phyloP scores from a whole-genome alignment of 2,888 invertebrate genomes.

The Lycaena phlaeas region DNA sequence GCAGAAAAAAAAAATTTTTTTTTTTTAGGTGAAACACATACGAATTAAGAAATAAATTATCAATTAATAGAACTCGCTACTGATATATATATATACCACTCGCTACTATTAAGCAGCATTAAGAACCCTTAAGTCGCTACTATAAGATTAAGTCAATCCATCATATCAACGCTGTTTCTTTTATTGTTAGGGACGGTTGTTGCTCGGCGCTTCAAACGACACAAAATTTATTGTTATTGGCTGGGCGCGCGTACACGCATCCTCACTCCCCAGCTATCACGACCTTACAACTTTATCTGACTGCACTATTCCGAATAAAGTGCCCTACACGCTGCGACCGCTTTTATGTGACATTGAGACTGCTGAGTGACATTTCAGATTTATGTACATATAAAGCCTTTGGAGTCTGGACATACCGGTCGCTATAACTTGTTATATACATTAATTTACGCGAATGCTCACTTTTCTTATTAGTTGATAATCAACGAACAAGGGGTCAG shows the following conservation, averaged over 20 bases:
- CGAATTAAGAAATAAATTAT: no score
- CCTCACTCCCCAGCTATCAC: constrained; percentile 70
- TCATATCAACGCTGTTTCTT: constrained; percentile 1
- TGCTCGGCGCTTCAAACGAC: constrained; percentile 62
- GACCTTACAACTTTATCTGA: constrained; percentile 63
- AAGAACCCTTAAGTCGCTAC: no score
- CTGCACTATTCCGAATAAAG: constrained; percentile 29
- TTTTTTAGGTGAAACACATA: background rate
- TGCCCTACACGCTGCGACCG: constrained; percentile 20
- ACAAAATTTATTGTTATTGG: constrained; percentile 72
- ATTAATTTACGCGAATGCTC: no score
- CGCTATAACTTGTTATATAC: no score
- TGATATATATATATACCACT: no score
- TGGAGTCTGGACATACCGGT: no score
- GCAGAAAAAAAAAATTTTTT: no score
- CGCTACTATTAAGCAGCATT: no score
- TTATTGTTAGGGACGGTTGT: constrained; percentile 4
- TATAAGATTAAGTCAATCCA: no score
- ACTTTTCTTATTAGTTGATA: no score
- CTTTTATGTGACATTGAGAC: constrained; percentile 25
- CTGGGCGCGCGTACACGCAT: constrained; percentile 64
- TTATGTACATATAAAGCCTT: constrained; percentile 14
- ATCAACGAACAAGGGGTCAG: no score
- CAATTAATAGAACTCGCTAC: no score
- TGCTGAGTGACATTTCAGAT: constrained; percentile 20